A percentile compares a stretch with the other conserved stretches of the same genome.
Conservation (phyloP, 2,888 invertebrate species). For the Cephonodes hylas region DNA sequence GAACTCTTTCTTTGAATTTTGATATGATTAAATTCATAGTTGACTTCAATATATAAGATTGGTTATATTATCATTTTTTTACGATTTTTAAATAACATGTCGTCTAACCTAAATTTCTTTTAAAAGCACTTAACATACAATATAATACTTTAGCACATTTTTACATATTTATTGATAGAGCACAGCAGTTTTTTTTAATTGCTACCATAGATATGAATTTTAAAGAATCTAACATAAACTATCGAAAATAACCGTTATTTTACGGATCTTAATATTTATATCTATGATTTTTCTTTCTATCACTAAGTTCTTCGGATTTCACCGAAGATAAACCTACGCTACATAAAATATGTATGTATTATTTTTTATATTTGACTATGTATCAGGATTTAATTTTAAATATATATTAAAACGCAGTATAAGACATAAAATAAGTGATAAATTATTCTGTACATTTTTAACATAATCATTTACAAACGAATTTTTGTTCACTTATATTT, state of each 20-base stretch:
- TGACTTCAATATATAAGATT: too few species aligned
- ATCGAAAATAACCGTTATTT: background rate
- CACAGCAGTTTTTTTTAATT: constrained; percentile 62
- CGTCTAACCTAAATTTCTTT: background rate
- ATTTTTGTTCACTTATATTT: background rate
- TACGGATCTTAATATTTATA: background rate
- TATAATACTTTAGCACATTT: constrained; percentile 20
- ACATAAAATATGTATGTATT: background rate
- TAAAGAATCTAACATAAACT: background rate
- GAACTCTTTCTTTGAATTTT: too few species aligned
- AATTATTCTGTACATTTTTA: too few species aligned
- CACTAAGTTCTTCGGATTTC: background rate
- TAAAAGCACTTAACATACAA: background rate
- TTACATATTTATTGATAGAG: constrained; percentile 63
- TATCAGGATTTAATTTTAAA: background rate
- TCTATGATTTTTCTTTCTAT: background rate
- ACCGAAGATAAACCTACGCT: background rate
- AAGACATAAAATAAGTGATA: background rate
- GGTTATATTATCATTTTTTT: background rate
- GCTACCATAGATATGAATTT: background rate
- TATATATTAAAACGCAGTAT: background rate
- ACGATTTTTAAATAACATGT: background rate
- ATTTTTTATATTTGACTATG: background rate
- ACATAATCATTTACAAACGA: too few species aligned
- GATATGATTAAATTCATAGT: too few species aligned